Evolutionary conservation across 2,797 vertebrate genomes (phyloP), one percentile per base, ranked within the genome.

Genomic region (Rhynchonycteris naso): DNA sequence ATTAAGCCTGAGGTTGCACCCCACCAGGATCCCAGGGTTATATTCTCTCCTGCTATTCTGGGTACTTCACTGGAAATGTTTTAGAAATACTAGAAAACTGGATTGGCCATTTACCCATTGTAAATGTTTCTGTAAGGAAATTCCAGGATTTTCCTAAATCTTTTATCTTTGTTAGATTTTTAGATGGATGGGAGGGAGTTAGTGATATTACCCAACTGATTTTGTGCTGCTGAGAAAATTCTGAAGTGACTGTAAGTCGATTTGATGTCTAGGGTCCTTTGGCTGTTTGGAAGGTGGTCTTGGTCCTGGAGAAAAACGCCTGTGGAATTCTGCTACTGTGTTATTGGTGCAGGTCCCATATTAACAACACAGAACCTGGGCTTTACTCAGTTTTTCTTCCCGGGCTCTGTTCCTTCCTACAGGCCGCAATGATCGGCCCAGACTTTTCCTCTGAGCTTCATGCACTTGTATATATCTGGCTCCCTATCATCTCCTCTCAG

Each of bases 31-130:
- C 3, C 18, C 28, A 87, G 5, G 33, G 35, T 91, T 5, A 33
- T 75, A 33, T 75, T 97, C 18, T 90, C 38, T 76, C 88, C 47
- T 94, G 33, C 82, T 72, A 68, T 90, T 94, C n/a, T 93, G 38
- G 13, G 21, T 15, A 52, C n/a, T 95, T 93, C 26, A 56, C 28
- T 91, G 30, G 15, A 90, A 90, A 80, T 72, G 4, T 87, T 71
- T 88, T 65, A 69, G 74, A 95, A 90, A 83, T 1, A 38, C 14
- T 82, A 43, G 63, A 80, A 79, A 92, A 93, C 74, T n/a, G n/a
- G 21, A 38, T 90, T 71, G 66, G 6, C 10, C 58, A 28, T 74
- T 93, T 83, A 85, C 28, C 5, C 75, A 22, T 75, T 94, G 30
- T 79, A 87, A 87, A 92, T 90, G 16, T 82, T 95, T 68, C n/a